A percentile compares a stretch with the other conserved stretches of the same genome.
phyloP scores from a whole-genome alignment of 2,113 vertebrate genomes.

The Vimba vimba region DNA sequence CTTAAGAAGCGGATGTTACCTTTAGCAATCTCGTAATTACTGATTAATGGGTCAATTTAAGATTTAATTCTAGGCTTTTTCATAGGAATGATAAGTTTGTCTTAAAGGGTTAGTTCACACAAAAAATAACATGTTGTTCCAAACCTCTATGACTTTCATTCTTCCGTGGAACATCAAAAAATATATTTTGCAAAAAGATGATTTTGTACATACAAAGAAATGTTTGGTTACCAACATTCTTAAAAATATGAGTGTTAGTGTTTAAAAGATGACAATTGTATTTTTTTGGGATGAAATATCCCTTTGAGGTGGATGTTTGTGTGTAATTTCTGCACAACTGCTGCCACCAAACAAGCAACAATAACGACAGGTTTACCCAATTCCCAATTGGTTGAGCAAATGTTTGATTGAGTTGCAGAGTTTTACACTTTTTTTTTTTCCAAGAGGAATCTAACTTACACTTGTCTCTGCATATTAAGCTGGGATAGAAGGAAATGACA shows the following conservation, averaged over 20 bases:
- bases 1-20: constrained; percentile 6
- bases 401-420: neutral
- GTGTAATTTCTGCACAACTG: neutral
- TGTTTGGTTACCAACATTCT: too few relatives aligned
- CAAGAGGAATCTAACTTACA: neutral
- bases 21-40: constrained; percentile 35
- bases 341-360: neutral
- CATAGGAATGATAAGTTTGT: neutral
- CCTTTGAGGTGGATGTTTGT: neutral
- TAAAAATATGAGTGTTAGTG: too few relatives aligned
- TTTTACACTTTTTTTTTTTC: neutral
- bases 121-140: neutral
- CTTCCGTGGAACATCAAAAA: neutral
- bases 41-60: constrained; percentile 42
- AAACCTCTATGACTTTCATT: neutral
- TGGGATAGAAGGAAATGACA: constrained; percentile 27
- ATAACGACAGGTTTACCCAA: neutral
- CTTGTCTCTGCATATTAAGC: constrained; percentile 23
- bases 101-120: neutral
- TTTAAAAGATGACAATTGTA: neutral
- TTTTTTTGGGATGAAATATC: neutral
- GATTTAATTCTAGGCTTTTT: constrained; percentile 27
- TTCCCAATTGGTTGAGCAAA: neutral
- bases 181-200: neutral
- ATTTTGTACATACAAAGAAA: too few relatives aligned